Percentiles rank a stretch among this genome's conserved stretches.
phyloP scores from a whole-genome alignment of 2,113 vertebrate genomes.

The Petroica traversi region DNA sequence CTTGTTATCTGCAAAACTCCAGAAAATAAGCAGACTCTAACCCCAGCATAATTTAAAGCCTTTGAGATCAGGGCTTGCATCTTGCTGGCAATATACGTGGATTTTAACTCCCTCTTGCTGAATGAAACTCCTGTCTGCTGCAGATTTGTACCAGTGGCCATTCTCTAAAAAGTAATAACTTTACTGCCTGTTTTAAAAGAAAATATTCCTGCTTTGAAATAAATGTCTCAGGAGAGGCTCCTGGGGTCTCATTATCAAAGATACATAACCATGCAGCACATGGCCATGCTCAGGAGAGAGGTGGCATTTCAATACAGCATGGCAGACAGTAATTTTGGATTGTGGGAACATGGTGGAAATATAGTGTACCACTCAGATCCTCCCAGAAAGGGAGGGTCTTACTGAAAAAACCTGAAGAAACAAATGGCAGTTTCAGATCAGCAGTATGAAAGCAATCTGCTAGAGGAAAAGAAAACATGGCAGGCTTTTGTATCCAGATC shows the following conservation, averaged over 20 bases:
- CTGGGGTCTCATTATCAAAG: not conserved
- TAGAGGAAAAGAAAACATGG: not conserved
- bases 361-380: not conserved
- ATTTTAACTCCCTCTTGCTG: not conserved
- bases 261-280: accelerated
- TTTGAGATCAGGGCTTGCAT: not conserved
- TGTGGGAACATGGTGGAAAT: not conserved
- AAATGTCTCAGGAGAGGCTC: not conserved
- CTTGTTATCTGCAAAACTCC: not conserved
- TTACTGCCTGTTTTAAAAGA: not conserved
- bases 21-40: not conserved
- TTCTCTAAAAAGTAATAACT: not conserved
- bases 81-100: not conserved
- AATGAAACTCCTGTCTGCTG: not conserved
- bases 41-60: not conserved
- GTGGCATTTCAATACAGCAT: not conserved
- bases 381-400: not conserved
- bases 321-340: not conserved
- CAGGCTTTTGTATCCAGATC: not conserved
- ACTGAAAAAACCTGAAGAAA: not conserved
- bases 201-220: not conserved
- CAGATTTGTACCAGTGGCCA: not conserved
- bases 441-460: not conserved
- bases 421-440: not conserved
- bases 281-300: not conserved